Evolutionary conservation across 2,888 invertebrate genomes (phyloP), one percentile per base, ranked within the genome.

Genomic region (Tridacna gigas): DNA sequence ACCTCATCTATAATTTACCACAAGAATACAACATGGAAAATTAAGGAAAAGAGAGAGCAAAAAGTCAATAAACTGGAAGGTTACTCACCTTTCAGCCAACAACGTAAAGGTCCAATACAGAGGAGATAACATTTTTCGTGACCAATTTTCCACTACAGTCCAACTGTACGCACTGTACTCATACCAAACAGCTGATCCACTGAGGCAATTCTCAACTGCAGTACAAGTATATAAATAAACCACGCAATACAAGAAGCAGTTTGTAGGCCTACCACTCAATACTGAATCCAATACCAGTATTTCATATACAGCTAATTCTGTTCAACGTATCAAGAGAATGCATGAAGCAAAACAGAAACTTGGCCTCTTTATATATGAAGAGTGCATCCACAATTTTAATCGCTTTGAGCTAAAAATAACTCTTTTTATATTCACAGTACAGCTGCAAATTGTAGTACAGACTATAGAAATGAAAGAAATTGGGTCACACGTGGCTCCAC

Each of bases 41-140:
- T 37, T 37, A 37, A 56, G 56, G 56, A 20, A 56, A 56, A 20
- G 56, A 56, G 20, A 20, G 15, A 56, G 56, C 15, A 20, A 56
- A 20, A 56, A 56, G 56, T 56, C 56, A 56, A 56, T 56, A 56
- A 56, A 56, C 56, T 56, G 56, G 15, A 56, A 56, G 56, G 56
- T 56, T 56, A 20, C 56, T 56, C 56, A 56, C 56, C 56, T 56
- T 56, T 56, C 18, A 56, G 56, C 18, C 56, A 56, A 15, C 15
- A 15, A 56, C 5, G 56, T 56, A 56, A 5, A 56, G 15, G 56
- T 56, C 56, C 56, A 56, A 20, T 20, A 20, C 18, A 5, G 56
- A 5, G 20, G 56, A 20, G 56, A 37, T 37, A 37, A 37, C 37
- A 37, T 37, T 37, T 37, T 37, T 7, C 37, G 37, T 37, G 37